Percentiles rank a stretch among this genome's conserved stretches.
Evolutionary conservation across 2,888 invertebrate genomes (phyloP).

Genomic region (Colostygia pectinataria): DNA sequence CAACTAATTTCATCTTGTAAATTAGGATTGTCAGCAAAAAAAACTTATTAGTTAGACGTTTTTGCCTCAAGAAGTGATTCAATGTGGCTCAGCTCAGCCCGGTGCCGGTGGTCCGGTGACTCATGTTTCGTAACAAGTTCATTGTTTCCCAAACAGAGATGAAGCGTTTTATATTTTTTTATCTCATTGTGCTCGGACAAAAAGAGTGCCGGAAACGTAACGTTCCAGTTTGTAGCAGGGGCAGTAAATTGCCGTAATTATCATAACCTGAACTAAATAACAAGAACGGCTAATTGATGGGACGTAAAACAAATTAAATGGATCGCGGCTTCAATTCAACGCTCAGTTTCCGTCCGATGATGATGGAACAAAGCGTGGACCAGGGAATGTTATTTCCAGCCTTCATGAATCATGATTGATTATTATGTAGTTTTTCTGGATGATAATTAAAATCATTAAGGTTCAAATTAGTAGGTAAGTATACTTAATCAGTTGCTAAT

Average conservation of each 20-base stretch:
- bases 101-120: too few species aligned
- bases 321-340: conserved; percentile 15
- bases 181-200: conserved; percentile 24
- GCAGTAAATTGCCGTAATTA: conserved; percentile 30
- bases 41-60: conserved; percentile 4
- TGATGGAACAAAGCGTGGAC: background rate
- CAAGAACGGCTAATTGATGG: conserved; percentile 31
- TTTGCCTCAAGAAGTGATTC: conserved; percentile 9
- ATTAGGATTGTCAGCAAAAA: too few species aligned
- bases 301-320: conserved; percentile 28
- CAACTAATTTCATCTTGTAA: too few species aligned
- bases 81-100: conserved; percentile 8
- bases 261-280: conserved; percentile 25
- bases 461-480: too few species aligned
- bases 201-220: conserved; percentile 19
- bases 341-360: conserved; percentile 1
- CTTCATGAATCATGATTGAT: too few species aligned
- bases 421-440: too few species aligned
- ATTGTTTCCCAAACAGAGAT: conserved; percentile 26
- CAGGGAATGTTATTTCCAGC: too few species aligned
- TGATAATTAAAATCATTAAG: too few species aligned
- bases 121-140: conserved; percentile 21
- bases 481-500: too few species aligned
- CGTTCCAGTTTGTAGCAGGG: conserved; percentile 30
- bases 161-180: conserved; percentile 18